These are phyloP conservation scores for Agriopis leucophaearia DNA, from an alignment of 2,888 invertebrate species.

Conservation along the genomic window DNA sequence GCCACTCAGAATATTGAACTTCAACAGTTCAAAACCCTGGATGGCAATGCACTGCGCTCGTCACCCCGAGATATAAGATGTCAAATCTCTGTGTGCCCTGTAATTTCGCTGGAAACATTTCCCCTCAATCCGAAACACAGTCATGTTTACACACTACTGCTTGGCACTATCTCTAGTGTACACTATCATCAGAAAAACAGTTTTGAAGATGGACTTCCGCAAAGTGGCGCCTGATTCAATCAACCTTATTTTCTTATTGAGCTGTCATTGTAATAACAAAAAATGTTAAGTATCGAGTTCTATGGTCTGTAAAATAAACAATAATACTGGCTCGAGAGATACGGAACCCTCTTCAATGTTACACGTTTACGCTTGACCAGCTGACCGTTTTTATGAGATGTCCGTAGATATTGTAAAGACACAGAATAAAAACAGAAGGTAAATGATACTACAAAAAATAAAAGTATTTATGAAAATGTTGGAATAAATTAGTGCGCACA, in stretches of 20 bases:
- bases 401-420: constrained; percentile 10
- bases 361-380: constrained; percentile 32
- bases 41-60: too few species aligned
- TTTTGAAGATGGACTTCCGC: too few species aligned
- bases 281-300: constrained; percentile 9
- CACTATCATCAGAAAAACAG: too few species aligned
- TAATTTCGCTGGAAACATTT: too few species aligned
- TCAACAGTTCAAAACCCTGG: too few species aligned
- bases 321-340: constrained; percentile 20
- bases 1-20: too few species aligned
- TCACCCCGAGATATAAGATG: too few species aligned
- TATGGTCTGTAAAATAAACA: constrained; percentile 34
- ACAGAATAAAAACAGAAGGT: constrained; percentile 10
- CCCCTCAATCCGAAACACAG: too few species aligned
- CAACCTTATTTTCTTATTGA: neutral
- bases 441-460: neutral
- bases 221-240: too few species aligned
- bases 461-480: neutral
- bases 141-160: too few species aligned
- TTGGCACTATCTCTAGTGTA: too few species aligned
- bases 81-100: too few species aligned
- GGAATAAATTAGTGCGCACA: neutral
- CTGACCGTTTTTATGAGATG: constrained; percentile 17
- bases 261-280: constrained; percentile 6
- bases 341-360: constrained; percentile 31